Evolutionary conservation across 2,888 invertebrate species (phyloP), one percentile per base, ranked within the genome.

Genomic region (Microplitis deprimator): DNA sequence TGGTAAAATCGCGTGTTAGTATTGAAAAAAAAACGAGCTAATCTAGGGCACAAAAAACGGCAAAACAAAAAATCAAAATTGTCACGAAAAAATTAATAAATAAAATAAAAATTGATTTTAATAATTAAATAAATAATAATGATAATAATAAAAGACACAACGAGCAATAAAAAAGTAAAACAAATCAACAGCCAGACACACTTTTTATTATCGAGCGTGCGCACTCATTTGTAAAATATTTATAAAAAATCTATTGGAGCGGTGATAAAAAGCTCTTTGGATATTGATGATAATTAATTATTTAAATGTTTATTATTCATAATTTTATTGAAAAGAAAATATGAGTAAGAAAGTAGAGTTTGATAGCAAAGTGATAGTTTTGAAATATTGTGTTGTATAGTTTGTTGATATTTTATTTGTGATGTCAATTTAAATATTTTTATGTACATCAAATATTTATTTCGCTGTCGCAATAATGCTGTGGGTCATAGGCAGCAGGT

Each of bases 111-210:
- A 50, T 7, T 3, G 3, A 29, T 29, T 29, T 29, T 29, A 29
- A 29, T 29, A 29, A 29, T 3, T 29, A 29, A 29, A 20, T 20
- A 29, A 29, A 29, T 29, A 29, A 29, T 29, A 29, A 64, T n/a
- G n/a, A 39, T 64, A 62, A 38, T 64, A 13, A 41, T 41, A 20
- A 68, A 39, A 68, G 59, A 29, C 20, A 41, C 39, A 70, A 70
- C n/a, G 29, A 70, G 59, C 59, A 41, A 59, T 4, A 17, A 71
- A 71, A 71, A 69, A 68, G 77, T 70, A 62, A 29, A 38, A 73
- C 40, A 62, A 71, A 60, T 70, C 39, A 17, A 16, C 29, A 17
- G 29, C 29, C 13, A 71, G 40, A 71, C 38, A 39, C 71, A 71
- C 61, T 62, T 61, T 29, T 16, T 59, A 29, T 29, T 29, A 4